Base-by-base conservation (phyloP, 2,888 invertebrate species). In the Leptura quadrifasciata region DNA sequence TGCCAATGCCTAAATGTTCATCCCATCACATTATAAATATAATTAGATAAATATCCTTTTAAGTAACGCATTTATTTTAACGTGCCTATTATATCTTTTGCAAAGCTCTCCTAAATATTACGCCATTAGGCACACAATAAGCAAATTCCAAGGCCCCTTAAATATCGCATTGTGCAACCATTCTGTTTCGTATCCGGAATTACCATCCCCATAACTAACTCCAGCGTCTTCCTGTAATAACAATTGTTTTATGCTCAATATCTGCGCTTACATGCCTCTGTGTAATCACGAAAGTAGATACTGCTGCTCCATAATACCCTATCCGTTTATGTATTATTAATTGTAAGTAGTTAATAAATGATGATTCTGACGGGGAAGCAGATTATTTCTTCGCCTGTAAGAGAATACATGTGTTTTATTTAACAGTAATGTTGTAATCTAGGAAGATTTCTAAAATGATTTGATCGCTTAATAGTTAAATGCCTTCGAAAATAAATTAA, bases 51-150 rank as follows among this genome's bases (percentile, higher is more conserved):
- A 47, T 47, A 47, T 47, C 47, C 47, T 47, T 47, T 47, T 47
- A 47, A 47, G 47, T 47, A 47, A 47, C 47, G n/a, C 47, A 47
- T 47, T 47, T 15, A 47, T n/a, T 47, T 47, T n/a, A 39, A 39
- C 12, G 15, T 47, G 8, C 6, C 27, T 6, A 31, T 60, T 60
- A 63, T 39, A 31, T 39, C 6, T 20, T 20, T 35, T 2, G 63
- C 20, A 63, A 39, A 20, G 63, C 39, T 17, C 18, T 18, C 10
- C 69, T 57, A 47, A 69, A 69, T 69, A 69, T 57, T 35, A 20
- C n/a, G 39, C 18, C 58, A 69, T 69, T 69, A 69, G 39, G 35
- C 12, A 69, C 18, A 69, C 69, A 69, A 69, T 69, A 58, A 54
- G 58, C 58, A 31, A 18, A 58, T 69, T 58, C 58, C 69, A 58